Evolutionary conservation across 2,888 invertebrate genomes (phyloP).

Genomic region (Bellardia pandia): DNA sequence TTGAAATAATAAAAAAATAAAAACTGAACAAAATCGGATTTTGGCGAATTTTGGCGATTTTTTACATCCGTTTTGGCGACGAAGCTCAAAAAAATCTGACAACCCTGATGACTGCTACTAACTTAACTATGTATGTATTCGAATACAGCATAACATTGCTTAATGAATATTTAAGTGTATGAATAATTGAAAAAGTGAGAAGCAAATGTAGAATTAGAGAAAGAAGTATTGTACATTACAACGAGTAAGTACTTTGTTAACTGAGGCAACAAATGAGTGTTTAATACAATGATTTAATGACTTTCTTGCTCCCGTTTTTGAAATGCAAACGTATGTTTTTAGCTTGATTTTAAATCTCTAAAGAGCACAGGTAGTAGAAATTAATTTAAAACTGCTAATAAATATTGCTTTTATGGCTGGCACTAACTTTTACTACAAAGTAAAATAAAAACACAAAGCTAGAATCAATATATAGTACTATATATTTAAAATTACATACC

Average conservation of each 20-base stretch:
- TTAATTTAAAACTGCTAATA: neutral
- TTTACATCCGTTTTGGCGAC: too few relatives aligned
- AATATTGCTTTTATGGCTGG: neutral
- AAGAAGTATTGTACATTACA: neutral
- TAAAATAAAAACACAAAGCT: too few relatives aligned
- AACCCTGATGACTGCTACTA: too few relatives aligned
- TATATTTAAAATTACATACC: neutral
- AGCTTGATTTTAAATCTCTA: neutral
- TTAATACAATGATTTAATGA: constrained; percentile 28
- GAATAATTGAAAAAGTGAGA: constrained; percentile 35
- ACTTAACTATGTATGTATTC: neutral
- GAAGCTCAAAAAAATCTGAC: too few relatives aligned
- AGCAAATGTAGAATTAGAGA: neutral
- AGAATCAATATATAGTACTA: too few relatives aligned
- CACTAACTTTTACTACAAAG: too few relatives aligned
- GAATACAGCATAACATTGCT: constrained; percentile 11
- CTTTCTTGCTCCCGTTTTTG: neutral
- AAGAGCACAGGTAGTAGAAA: too few relatives aligned
- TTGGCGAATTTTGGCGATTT: too few relatives aligned
- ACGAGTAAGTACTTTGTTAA: constrained; percentile 32
- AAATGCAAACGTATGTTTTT: neutral
- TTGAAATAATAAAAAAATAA: too few relatives aligned
- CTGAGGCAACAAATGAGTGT: constrained; percentile 20
- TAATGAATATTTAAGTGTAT: constrained; percentile 33
- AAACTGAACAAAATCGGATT: too few relatives aligned